Percentiles rank a stretch among this genome's conserved stretches.
phyloP scores from a whole-genome alignment of 2,113 vertebrate species.

The Cavia porcellus region DNA sequence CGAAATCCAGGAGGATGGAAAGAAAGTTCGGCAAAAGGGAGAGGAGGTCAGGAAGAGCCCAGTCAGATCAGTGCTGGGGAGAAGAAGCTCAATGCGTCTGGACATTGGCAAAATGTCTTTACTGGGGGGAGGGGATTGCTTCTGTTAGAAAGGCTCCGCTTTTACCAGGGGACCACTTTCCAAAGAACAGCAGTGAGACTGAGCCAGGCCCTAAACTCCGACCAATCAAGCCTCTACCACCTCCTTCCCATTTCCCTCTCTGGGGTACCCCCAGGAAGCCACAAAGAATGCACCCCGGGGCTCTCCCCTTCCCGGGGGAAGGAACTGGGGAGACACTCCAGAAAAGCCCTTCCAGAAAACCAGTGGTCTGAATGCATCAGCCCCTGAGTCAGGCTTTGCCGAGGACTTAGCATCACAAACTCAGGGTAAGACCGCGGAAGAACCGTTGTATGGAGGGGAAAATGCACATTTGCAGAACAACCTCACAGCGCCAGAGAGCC shows the following conservation, averaged over 20 bases:
- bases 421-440: slow-evolving; percentile 6
- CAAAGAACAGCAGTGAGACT: neutral
- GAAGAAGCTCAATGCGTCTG: neutral
- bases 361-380: neutral
- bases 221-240: neutral
- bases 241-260: too few species aligned
- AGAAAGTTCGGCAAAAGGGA: slow-evolving; percentile 51
- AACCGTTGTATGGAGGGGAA: neutral
- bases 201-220: slow-evolving; percentile 24
- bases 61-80: neutral
- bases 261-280: neutral
- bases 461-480: neutral
- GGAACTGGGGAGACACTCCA: neutral
- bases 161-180: neutral
- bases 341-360: neutral
- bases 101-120: neutral
- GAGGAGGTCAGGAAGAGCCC: neutral
- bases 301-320: neutral
- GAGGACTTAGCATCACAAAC: slow-evolving; percentile 52
- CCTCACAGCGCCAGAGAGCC: neutral
- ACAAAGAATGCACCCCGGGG: neutral
- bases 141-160: neutral
- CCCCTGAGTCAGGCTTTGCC: slow-evolving; percentile 32
- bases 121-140: neutral
- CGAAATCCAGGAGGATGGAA: neutral